Percentiles rank a stretch among this genome's conserved stretches.
phyloP scores from a whole-genome alignment of 1,140 invertebrate genomes.

The Zaprionus tsacasi region DNA sequence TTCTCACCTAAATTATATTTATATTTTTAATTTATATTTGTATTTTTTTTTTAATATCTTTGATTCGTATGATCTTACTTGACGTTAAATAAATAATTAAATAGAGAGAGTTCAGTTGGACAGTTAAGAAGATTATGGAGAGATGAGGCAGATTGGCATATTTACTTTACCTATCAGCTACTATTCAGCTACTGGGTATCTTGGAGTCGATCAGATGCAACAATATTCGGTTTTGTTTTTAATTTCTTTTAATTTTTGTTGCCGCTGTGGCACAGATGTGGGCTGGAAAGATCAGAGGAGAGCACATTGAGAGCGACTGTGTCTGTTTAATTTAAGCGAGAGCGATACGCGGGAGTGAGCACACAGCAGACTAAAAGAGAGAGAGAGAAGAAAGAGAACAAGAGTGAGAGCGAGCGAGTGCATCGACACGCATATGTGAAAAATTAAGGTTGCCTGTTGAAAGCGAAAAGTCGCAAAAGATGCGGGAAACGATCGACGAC shows the following conservation, averaged over 20 bases:
- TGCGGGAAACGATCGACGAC: conserved; percentile 62
- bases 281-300: conserved; percentile 64
- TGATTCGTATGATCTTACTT: too few species aligned
- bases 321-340: conserved; percentile 77
- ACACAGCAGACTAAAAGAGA: background rate
- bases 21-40: too few species aligned
- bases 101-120: too few species aligned
- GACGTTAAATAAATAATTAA: too few species aligned
- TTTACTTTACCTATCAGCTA: too few species aligned
- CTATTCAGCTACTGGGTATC: conserved; percentile 17
- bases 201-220: background rate
- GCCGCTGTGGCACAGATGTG: conserved; percentile 66
- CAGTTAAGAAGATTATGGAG: too few species aligned
- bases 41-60: too few species aligned
- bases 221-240: conserved; percentile 52
- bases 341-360: conserved; percentile 30
- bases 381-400: conserved; percentile 3
- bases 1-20: too few species aligned
- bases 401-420: conserved; percentile 21
- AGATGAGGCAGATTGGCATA: too few species aligned
- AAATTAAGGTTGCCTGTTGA: conserved; percentile 71
- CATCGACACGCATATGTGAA: conserved; percentile 70
- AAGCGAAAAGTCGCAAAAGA: conserved; percentile 72
- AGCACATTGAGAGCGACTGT: conserved; percentile 62
- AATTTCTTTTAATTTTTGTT: conserved; percentile 77